Evolutionary conservation across 2,888 invertebrate species (phyloP).

Genomic region (Zeuzera pyrina): DNA sequence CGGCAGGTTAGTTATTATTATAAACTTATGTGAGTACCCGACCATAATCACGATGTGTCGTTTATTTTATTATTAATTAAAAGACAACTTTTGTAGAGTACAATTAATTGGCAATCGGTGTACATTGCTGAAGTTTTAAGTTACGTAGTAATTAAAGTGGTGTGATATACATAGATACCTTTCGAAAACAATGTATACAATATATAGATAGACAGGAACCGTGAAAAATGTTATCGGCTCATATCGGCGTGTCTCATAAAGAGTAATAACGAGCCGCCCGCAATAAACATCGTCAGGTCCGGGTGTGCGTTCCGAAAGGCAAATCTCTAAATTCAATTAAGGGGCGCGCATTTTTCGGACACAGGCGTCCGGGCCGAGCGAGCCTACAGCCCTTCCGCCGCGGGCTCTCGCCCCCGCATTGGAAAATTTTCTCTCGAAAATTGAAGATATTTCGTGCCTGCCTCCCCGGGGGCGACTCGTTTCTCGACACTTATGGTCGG

Average conservation of each 20-base stretch:
- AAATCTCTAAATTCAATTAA: constrained; percentile 72
- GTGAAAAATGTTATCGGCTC: constrained; percentile 1
- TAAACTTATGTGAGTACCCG: no score
- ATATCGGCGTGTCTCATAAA: constrained; percentile 26
- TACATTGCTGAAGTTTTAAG: no score
- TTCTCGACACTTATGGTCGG: constrained; percentile 72
- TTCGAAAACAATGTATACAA: no score
- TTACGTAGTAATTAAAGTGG: no score
- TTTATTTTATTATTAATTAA: no score
- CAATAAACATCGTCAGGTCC: constrained; percentile 45
- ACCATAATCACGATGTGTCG: no score
- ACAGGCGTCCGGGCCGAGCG: constrained; percentile 39
- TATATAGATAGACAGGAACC: no score
- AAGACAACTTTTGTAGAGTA: no score
- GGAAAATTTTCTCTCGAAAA: constrained; percentile 73
- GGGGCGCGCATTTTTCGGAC: constrained; percentile 68
- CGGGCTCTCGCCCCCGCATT: constrained; percentile 66
- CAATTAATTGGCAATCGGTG: no score
- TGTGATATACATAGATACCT: no score
- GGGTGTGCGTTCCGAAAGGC: constrained; percentile 60
- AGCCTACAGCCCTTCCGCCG: constrained; percentile 61
- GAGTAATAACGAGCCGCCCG: constrained; percentile 46
- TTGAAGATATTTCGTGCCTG: constrained; percentile 71
- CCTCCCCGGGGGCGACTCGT: constrained; percentile 68
- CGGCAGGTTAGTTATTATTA: no score